A percentile compares a stretch with the other conserved stretches of the same genome.
Conservation (phyloP, 30 jellyfish, hydroid and myxozoan genomes). For the Aurelia coerulea region DNA sequence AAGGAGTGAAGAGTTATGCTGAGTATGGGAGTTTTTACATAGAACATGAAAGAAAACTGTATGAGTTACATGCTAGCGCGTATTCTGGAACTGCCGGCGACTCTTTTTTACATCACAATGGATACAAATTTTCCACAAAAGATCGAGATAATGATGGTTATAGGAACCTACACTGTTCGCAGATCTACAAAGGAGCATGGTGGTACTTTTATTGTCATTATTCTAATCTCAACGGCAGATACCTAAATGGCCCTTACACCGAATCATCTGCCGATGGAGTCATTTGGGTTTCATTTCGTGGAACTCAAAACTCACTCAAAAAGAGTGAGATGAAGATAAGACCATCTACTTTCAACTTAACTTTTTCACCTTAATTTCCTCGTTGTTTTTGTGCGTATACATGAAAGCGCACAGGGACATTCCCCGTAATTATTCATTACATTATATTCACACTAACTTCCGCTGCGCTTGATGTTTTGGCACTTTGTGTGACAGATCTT, state of each 20-base stretch:
- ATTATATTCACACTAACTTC: too few species aligned
- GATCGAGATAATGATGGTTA: constrained; percentile 5
- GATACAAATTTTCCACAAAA: constrained; percentile 28
- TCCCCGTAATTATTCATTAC: too few species aligned
- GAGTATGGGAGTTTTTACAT: constrained; percentile 14
- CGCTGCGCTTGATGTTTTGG: too few species aligned
- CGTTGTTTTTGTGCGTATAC: too few species aligned
- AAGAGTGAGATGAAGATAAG: constrained; percentile 50
- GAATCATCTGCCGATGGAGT: constrained; percentile 21
- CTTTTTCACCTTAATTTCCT: too few species aligned
- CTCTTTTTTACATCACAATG: constrained; percentile 19
- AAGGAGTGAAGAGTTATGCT: constrained; percentile 23
- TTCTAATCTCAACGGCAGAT: constrained; percentile 40
- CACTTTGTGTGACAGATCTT: too few species aligned
- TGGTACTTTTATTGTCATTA: constrained; percentile 32
- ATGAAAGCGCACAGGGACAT: too few species aligned
- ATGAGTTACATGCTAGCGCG: constrained; percentile 4
- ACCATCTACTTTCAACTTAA: neutral
- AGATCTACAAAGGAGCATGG: constrained; percentile 40
- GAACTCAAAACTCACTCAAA: neutral
- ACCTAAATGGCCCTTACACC: neutral
- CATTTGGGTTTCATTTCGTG: constrained; percentile 2
- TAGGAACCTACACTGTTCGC: constrained; percentile 9
- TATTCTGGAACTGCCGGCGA: constrained; percentile 52
- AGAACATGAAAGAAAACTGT: constrained; percentile 4